A percentile compares a stretch with the other conserved stretches of the same genome.
These are phyloP conservation scores for Pseudopleuronectes americanus DNA, from an alignment of 2,797 vertebrate species.

Conservation along the genomic window DNA sequence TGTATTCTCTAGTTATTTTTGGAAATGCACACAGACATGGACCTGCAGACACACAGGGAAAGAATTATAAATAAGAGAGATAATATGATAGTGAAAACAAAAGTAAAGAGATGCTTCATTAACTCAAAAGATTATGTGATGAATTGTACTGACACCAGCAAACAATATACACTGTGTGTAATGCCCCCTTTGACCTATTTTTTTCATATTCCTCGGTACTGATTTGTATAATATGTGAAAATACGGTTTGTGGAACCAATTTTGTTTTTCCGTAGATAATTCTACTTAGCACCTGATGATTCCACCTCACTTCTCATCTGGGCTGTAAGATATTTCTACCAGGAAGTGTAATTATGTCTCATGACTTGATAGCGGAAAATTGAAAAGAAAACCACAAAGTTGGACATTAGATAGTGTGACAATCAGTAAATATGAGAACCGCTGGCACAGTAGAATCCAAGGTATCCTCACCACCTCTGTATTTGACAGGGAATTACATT, in stretches of 20 bases:
- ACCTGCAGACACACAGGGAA: constrained; percentile 1
- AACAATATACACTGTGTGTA: constrained; percentile 19
- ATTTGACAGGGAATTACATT: constrained; percentile 40
- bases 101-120: constrained; percentile 57
- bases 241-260: constrained; percentile 12
- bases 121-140: constrained; percentile 55
- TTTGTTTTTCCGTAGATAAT: constrained; percentile 38
- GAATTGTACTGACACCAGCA: constrained; percentile 30
- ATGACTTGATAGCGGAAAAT: constrained; percentile 48
- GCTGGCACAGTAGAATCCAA: constrained; percentile 55
- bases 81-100: constrained; percentile 62
- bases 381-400: constrained; percentile 29
- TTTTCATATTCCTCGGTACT: constrained; percentile 9
- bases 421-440: constrained; percentile 44
- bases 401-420: constrained; percentile 44
- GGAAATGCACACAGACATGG: constrained; percentile 48
- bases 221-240: constrained; percentile 29
- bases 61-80: constrained; percentile 28
- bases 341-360: constrained; percentile 46
- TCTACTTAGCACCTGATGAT: constrained; percentile 32
- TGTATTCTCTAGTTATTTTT: constrained; percentile 63
- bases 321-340: constrained; percentile 7
- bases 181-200: constrained; percentile 9
- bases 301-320: neutral
- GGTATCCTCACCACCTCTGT: constrained; percentile 63